Evolutionary conservation across 2,113 vertebrate species (phyloP).

Genomic region (Protobothrops flavoviridis): DNA sequence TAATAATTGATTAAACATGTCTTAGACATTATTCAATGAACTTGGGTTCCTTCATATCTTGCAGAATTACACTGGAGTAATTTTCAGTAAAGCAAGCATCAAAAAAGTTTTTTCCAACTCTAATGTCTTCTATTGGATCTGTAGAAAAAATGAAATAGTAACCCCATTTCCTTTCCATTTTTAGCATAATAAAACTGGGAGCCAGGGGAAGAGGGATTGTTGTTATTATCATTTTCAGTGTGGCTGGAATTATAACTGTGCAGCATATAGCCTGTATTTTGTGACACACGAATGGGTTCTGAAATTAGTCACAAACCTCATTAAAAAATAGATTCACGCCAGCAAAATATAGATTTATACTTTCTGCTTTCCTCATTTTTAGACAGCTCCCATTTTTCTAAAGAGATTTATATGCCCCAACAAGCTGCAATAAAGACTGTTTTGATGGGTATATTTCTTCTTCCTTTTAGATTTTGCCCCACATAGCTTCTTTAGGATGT

Average conservation of each 20-base stretch:
- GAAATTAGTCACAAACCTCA: background rate
- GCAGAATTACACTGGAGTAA: background rate
- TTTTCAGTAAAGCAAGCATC: background rate
- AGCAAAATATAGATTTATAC: background rate
- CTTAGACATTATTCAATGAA: background rate
- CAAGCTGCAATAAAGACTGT: background rate
- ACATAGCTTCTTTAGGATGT: background rate
- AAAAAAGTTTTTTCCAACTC: background rate
- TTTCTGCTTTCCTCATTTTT: background rate
- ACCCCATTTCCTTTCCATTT: background rate
- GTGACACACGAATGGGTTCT: background rate
- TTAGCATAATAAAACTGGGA: background rate
- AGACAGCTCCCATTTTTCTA: background rate
- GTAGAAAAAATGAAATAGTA: background rate
- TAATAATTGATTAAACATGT: background rate
- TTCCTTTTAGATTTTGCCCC: conserved; percentile 7
- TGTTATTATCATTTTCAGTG: background rate
- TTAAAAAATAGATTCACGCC: background rate
- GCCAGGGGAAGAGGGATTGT: background rate
- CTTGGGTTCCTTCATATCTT: background rate
- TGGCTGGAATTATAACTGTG: background rate
- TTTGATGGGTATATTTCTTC: conserved; percentile 9
- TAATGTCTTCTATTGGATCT: background rate
- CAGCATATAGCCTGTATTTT: background rate
- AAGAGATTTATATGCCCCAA: conserved; percentile 3